Conservation (phyloP, 2,797 vertebrate species). For the Rhinogobio ventralis region DNA sequence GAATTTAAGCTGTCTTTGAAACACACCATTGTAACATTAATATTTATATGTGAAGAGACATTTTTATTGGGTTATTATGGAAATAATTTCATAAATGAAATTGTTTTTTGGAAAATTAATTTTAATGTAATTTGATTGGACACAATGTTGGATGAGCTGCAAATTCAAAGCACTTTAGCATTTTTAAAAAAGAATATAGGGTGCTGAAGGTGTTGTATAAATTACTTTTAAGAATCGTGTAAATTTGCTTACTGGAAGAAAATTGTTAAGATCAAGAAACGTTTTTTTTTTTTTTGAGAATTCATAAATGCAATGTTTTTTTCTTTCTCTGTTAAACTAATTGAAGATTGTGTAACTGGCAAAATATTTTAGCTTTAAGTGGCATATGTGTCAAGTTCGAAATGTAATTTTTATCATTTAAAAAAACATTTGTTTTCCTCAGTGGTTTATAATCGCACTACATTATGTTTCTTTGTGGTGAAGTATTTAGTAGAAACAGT, state of each 20-base stretch:
- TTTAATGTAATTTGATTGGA: neutral
- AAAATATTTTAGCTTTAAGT: constrained; percentile 18
- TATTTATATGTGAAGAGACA: constrained; percentile 5
- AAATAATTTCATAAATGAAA: constrained; percentile 9
- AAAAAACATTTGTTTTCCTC: neutral
- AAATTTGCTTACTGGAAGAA: neutral
- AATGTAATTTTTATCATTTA: constrained; percentile 25
- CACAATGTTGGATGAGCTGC: neutral
- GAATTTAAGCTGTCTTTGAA: neutral
- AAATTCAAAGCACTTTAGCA: constrained; percentile 9
- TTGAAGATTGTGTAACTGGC: constrained; percentile 23
- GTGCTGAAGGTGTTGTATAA: neutral
- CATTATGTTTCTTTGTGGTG: constrained; percentile 36
- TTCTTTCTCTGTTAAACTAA: neutral
- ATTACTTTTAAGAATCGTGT: neutral
- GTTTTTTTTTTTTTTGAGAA: neutral
- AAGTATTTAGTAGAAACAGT: constrained; percentile 6
- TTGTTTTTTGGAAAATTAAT: too few species aligned
- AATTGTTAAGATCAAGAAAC: neutral
- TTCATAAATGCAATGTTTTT: neutral
- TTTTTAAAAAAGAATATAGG: neutral
- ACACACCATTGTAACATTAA: constrained; percentile 5
- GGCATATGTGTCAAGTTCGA: neutral
- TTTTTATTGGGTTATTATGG: neutral
- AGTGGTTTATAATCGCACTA: constrained; percentile 29